Conservation (phyloP, 64 coral and sea anemone species). For the Pachyseris speciosa region DNA sequence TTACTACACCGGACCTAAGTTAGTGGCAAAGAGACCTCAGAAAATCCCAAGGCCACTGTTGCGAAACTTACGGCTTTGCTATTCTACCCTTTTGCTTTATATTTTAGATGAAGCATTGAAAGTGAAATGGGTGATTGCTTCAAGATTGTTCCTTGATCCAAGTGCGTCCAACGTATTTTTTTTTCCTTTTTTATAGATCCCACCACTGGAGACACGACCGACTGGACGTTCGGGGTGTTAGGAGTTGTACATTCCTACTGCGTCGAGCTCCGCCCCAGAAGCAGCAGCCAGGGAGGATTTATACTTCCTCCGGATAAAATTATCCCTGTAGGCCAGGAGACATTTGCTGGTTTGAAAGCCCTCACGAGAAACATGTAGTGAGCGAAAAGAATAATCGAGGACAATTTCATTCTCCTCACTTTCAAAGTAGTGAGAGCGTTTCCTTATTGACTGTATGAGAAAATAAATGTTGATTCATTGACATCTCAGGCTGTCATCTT, state of each 20-base stretch:
- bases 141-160: too few species aligned
- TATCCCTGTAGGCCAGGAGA: constrained; percentile 82
- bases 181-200: constrained; percentile 67
- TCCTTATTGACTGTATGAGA: not conserved
- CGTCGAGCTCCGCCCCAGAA: constrained; percentile 79
- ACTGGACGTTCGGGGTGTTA: constrained; percentile 90
- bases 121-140: too few species aligned
- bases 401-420: not conserved
- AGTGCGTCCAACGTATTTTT: too few species aligned
- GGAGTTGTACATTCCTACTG: constrained; percentile 93
- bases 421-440: not conserved
- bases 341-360: constrained; percentile 90
- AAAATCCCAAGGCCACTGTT: too few species aligned
- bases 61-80: too few species aligned
- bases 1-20: too few species aligned
- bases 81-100: too few species aligned
- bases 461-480: not conserved
- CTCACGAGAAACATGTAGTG: constrained; percentile 78
- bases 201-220: constrained; percentile 95
- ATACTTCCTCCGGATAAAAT: constrained; percentile 75
- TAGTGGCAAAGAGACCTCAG: too few species aligned
- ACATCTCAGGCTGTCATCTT: too few species aligned
- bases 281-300: constrained; percentile 56
- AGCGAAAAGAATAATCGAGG: not conserved
- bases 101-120: too few species aligned